These are phyloP conservation scores for Pelodytes ibericus DNA, from an alignment of 2,797 vertebrate species.

Conservation along the genomic window DNA sequence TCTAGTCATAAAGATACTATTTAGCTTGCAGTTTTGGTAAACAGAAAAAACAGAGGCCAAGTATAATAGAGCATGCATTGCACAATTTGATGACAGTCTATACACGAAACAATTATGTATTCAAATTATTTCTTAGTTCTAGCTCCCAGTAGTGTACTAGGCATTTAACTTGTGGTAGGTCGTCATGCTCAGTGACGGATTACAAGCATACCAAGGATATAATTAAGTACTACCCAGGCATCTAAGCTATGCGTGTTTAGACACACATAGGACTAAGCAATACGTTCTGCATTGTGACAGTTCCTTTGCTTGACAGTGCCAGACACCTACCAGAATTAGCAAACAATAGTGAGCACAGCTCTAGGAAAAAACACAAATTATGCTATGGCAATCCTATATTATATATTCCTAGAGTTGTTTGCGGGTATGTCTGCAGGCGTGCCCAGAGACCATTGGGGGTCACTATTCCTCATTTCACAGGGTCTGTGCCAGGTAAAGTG, in stretches of 20 bases:
- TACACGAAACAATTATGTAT: not conserved
- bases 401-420: too few relatives aligned
- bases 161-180: constrained; percentile 69
- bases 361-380: too few relatives aligned
- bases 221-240: constrained; percentile 73
- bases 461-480: too few relatives aligned
- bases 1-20: constrained; percentile 56
- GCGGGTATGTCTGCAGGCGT: too few relatives aligned
- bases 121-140: not conserved
- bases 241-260: constrained; percentile 74
- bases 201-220: constrained; percentile 66
- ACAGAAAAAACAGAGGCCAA: constrained; percentile 43
- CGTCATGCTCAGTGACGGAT: constrained; percentile 72
- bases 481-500: too few relatives aligned
- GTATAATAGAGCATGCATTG: constrained; percentile 17
- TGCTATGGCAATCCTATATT: too few relatives aligned
- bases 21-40: constrained; percentile 55
- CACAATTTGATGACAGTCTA: constrained; percentile 21
- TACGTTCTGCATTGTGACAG: not conserved
- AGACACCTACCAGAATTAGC: not conserved
- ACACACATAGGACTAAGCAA: constrained; percentile 51
- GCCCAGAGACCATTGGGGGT: too few relatives aligned
- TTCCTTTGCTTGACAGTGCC: not conserved
- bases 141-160: not conserved
- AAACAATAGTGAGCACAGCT: too few relatives aligned